A percentile compares a stretch with the other conserved stretches of the same genome.
Conservation (phyloP, 2,113 vertebrate species). For the Xiphorhynchus elegans region DNA sequence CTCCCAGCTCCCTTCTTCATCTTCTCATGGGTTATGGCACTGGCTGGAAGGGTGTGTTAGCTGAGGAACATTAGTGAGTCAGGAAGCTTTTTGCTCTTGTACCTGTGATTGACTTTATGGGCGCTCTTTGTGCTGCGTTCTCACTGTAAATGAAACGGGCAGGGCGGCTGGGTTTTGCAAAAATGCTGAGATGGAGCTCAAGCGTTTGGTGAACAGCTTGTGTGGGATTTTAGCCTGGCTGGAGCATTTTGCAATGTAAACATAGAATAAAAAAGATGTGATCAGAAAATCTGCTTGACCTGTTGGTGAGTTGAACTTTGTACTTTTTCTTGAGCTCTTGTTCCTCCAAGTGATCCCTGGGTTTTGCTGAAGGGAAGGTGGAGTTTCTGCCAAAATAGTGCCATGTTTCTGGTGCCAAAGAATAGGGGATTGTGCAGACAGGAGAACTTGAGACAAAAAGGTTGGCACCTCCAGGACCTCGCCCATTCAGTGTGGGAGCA, state of each 20-base stretch:
- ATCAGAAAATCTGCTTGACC: neutral
- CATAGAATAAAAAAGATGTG: neutral
- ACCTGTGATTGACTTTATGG: neutral
- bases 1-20: neutral
- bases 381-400: neutral
- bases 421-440: neutral
- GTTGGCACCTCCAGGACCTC: neutral
- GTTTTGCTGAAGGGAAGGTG: neutral
- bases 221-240: neutral
- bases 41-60: neutral
- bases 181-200: neutral
- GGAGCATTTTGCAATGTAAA: neutral
- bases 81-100: neutral
- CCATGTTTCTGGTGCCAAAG: neutral
- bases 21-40: neutral
- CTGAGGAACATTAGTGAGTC: neutral
- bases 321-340: neutral
- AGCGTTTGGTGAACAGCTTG: neutral
- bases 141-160: rapidly evolving
- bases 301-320: neutral
- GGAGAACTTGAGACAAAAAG: neutral
- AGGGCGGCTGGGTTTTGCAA: neutral
- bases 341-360: neutral
- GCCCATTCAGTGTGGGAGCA: neutral
- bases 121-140: neutral